Evolutionary conservation across 2,888 invertebrate species (phyloP).

Genomic region (Caenorhabditis sp.): DNA sequence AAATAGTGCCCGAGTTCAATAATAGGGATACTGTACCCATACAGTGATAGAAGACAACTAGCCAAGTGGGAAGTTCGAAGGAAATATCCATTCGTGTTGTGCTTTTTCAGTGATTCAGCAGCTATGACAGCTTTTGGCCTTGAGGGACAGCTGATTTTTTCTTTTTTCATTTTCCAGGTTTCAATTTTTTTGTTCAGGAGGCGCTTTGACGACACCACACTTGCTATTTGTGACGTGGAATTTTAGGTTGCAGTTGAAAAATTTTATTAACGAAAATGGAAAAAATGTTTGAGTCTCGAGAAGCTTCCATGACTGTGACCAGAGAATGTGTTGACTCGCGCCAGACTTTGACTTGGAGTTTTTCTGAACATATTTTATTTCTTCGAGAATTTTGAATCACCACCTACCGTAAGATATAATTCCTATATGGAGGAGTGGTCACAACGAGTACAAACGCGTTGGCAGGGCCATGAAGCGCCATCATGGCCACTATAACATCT

Average conservation of each 20-base stretch:
- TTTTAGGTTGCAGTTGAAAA: neutral
- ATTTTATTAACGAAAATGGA: neutral
- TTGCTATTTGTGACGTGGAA: too few relatives aligned
- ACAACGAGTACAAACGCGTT: conserved; percentile 3
- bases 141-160: neutral
- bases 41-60: conserved; percentile 16
- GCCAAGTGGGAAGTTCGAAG: conserved; percentile 19
- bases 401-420: conserved; percentile 16
- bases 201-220: too few relatives aligned
- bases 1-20: conserved; percentile 30
- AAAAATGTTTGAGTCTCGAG: neutral
- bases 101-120: neutral
- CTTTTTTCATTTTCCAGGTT: too few relatives aligned
- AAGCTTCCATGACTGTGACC: conserved; percentile 9
- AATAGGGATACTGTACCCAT: conserved; percentile 27
- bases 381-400: neutral
- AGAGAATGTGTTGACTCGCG: conserved; percentile 10
- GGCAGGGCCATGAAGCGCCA: conserved; percentile 6
- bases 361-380: neutral
- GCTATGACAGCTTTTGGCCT: neutral
- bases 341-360: neutral
- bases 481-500: conserved; percentile 5
- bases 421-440: conserved; percentile 5
- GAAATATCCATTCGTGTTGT: conserved; percentile 3
- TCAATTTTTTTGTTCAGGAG: too few relatives aligned